Base-by-base conservation (phyloP, 2,888 invertebrate species). In the Lamellibrachia satsuma region DNA sequence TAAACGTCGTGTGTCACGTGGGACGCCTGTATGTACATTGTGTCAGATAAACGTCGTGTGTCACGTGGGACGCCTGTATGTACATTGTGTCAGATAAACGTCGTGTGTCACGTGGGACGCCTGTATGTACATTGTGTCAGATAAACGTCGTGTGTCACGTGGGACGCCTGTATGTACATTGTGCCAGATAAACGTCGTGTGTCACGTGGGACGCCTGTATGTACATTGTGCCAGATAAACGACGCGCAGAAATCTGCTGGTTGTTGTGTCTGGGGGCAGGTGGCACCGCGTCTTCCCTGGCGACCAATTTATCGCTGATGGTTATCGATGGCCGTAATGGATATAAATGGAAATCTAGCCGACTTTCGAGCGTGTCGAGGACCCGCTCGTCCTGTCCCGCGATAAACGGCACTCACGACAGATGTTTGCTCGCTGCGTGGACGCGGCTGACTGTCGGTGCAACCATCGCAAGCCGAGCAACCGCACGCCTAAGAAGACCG, bases 271-370 rank as follows among this genome's bases (percentile, higher is more conserved):
- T 22, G 22, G 22, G 1, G 75, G 75, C 75, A 75, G 75, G 75
- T 75, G 75, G n/a, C 15, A 22, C n/a, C 75, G 22, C 75, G 75
- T 75, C 75, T 22, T 75, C 75, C 75, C 75, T 22, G 22, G 75
- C n/a, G 75, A 75, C 75, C 75, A 75, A 75, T 75, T 75, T 75
- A 75, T 75, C 75, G 75, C 75, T 75, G 75, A 75, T 75, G 75
- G 75, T 75, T 75, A 75, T 75, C 75, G 75, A 75, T 75, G 75
- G 15, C 75, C 75, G 75, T 75, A 75, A 75, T 75, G 15, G 75
- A 75, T 75, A 75, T 75, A 75, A 75, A 75, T 75, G 75, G 75
- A 15, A 60, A 75, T 75, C 15, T 55, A 11, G 22, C 75, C 3
- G 75, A 22, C 75, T 75, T n/a, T 11, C 6, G 75, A 75, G 75